phyloP scores from a whole-genome alignment of 1,140 invertebrate genomes.

The Acromyrmex echinatior region DNA sequence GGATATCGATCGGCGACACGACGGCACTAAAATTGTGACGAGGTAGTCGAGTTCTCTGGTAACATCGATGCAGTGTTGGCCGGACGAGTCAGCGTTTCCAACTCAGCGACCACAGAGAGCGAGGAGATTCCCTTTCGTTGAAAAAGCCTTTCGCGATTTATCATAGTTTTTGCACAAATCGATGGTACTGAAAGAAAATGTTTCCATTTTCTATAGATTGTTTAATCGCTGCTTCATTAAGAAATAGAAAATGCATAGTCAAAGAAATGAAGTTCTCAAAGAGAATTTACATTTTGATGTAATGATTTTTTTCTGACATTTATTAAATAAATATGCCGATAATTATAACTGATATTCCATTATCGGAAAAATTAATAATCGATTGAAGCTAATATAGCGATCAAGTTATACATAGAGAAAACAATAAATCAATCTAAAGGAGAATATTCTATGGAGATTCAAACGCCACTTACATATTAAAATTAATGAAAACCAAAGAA shows the following conservation, averaged over 20 bases:
- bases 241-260: background rate
- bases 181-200: background rate
- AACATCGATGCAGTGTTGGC: slow-evolving; percentile 59
- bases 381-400: background rate
- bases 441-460: background rate
- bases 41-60: slow-evolving; percentile 39
- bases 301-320: background rate
- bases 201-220: background rate
- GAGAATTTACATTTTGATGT: background rate
- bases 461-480: slow-evolving; percentile 15
- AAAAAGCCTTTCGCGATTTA: background rate
- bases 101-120: slow-evolving; percentile 43
- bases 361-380: background rate
- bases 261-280: background rate
- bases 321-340: background rate
- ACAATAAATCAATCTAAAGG: background rate
- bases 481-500: slow-evolving; percentile 1
- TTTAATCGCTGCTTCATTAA: background rate
- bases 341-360: background rate
- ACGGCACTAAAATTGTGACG: slow-evolving; percentile 48
- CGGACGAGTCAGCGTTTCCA: slow-evolving; percentile 60
- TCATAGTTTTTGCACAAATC: background rate
- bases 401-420: background rate
- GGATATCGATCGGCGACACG: slow-evolving; percentile 14
- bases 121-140: background rate